These are phyloP conservation scores for Acanthisitta chloris DNA, from an alignment of 2,113 vertebrate species.

Conservation along the genomic window DNA sequence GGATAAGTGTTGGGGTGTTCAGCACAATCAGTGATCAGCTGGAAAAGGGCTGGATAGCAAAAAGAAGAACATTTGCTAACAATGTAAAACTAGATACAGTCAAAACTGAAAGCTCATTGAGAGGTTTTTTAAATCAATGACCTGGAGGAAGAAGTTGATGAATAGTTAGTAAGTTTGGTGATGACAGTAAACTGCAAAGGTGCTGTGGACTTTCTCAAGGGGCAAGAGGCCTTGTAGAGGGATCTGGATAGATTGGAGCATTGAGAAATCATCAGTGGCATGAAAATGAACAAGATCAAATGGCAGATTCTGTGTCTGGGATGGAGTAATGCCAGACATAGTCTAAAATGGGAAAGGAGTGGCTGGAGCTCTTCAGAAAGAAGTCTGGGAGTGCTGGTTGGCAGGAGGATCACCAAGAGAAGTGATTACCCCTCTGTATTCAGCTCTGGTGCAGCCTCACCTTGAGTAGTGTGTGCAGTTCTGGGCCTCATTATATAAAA, in stretches of 20 bases:
- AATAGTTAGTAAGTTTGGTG: neutral
- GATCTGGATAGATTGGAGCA: neutral
- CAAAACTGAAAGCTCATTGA: neutral
- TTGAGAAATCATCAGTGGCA: fast-evolving
- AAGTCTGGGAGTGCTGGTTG: neutral
- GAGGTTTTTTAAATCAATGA: neutral
- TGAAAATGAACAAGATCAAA: neutral
- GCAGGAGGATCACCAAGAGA: neutral
- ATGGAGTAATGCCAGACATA: neutral
- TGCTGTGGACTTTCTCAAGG: neutral
- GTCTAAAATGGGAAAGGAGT: neutral
- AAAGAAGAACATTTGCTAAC: neutral
- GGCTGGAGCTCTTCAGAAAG: neutral
- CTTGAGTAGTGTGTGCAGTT: neutral
- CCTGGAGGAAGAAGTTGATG: neutral
- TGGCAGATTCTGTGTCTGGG: neutral
- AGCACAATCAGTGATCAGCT: neutral
- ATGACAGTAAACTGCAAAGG: neutral
- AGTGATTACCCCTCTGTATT: neutral
- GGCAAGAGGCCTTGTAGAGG: neutral
- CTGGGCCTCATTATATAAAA: neutral
- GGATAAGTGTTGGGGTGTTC: neutral
- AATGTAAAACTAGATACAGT: neutral
- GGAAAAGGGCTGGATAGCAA: neutral
- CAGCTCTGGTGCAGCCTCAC: neutral